Evolutionary conservation across 2,113 vertebrate species (phyloP).

Genomic region (Boulengeromyrus knoepffleri): DNA sequence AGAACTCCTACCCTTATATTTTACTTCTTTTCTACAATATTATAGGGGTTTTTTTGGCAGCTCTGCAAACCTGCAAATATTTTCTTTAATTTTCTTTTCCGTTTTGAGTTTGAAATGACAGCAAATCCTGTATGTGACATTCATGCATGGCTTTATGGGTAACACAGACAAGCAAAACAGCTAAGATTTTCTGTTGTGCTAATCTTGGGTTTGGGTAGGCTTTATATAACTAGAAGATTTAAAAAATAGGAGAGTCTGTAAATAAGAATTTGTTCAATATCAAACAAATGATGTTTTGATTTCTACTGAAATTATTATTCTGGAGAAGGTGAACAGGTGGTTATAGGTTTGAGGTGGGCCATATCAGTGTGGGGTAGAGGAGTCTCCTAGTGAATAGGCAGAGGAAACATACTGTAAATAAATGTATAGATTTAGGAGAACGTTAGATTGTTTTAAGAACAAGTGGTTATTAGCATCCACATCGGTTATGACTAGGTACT

Average conservation of each 20-base stretch:
- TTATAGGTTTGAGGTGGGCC: background rate
- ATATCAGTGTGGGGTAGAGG: background rate
- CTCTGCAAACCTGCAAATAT: constrained; percentile 4
- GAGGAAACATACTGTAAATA: constrained; percentile 12
- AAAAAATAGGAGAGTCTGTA: constrained; percentile 10
- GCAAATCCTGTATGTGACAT: constrained; percentile 11
- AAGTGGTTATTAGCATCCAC: background rate
- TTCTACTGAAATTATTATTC: constrained; percentile 12
- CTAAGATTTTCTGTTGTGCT: background rate
- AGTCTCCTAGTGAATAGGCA: background rate
- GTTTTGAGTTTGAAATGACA: background rate
- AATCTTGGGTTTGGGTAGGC: background rate
- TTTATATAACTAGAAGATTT: constrained; percentile 12
- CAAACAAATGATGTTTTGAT: constrained; percentile 7
- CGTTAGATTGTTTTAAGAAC: background rate
- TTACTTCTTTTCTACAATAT: constrained; percentile 15
- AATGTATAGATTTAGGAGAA: constrained; percentile 14
- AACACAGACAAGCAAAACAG: background rate
- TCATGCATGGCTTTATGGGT: constrained; percentile 23
- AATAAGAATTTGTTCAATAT: constrained; percentile 18
- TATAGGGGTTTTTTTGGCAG: background rate
- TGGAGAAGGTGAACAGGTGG: background rate
- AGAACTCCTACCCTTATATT: background rate
- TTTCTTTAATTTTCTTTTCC: background rate
- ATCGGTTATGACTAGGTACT: background rate